Evolutionary conservation across 2,797 vertebrate species (phyloP).

Genomic region (Sphaeramia orbicularis): DNA sequence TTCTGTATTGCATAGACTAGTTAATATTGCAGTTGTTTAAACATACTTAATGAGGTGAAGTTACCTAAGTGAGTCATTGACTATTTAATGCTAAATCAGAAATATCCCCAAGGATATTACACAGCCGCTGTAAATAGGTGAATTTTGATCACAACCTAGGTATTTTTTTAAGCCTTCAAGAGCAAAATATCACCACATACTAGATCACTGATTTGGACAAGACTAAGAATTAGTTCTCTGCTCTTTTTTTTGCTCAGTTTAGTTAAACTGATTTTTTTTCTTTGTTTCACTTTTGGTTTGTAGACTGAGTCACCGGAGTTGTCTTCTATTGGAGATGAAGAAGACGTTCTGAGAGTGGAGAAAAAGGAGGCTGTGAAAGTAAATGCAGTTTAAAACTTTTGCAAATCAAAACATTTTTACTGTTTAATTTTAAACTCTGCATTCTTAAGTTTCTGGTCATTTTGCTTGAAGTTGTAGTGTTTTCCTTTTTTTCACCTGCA

Average conservation of each 20-base stretch:
- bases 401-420: background rate
- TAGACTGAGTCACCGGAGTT: constrained; percentile 85
- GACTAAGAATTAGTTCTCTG: background rate
- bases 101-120: background rate
- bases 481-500: constrained; percentile 62
- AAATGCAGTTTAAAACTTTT: constrained; percentile 7
- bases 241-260: background rate
- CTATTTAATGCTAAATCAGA: background rate
- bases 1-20: no score
- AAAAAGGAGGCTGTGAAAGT: constrained; percentile 83
- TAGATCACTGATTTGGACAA: background rate
- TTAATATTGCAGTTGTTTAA: background rate
- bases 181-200: background rate
- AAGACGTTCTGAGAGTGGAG: constrained; percentile 75
- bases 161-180: constrained; percentile 18
- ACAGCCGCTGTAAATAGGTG: background rate
- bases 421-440: background rate
- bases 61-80: accelerated
- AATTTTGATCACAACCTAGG: constrained; percentile 1
- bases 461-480: background rate
- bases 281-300: constrained; percentile 24
- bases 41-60: background rate
- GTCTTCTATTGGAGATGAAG: constrained; percentile 77
- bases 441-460: background rate
- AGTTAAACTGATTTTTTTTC: background rate